A percentile compares a stretch with the other conserved stretches of the same genome.
Evolutionary conservation across 1,140 invertebrate species (phyloP).

Genomic region (Hyles vespertilio): DNA sequence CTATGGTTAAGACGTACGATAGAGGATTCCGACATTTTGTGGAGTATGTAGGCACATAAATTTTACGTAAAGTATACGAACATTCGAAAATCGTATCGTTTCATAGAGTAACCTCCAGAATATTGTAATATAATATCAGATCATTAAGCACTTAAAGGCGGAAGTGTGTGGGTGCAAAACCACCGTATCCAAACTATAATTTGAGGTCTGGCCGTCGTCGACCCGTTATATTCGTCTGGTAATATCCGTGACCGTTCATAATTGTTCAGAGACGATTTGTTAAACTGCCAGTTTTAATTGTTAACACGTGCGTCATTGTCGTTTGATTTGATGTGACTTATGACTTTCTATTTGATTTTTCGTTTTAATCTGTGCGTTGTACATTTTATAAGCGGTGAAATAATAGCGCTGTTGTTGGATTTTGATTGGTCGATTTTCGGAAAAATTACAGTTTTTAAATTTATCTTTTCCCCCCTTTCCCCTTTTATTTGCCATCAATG

Average conservation of each 20-base stretch:
- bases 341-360: slow-evolving; percentile 49
- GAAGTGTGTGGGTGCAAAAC: slow-evolving; percentile 73
- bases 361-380: slow-evolving; percentile 6
- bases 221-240: slow-evolving; percentile 54
- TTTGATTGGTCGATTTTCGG: too few relatives aligned
- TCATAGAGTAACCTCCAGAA: slow-evolving; percentile 35
- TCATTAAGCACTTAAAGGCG: slow-evolving; percentile 67
- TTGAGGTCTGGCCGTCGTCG: slow-evolving; percentile 57
- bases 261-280: slow-evolving; percentile 62
- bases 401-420: too few relatives aligned
- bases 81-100: too few relatives aligned
- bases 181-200: slow-evolving; percentile 73
- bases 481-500: too few relatives aligned
- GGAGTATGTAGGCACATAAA: too few relatives aligned
- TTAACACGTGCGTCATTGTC: slow-evolving; percentile 60
- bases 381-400: too few relatives aligned
- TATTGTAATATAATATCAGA: slow-evolving; percentile 71
- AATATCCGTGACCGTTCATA: slow-evolving; percentile 61
- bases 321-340: slow-evolving; percentile 27
- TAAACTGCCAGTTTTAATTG: slow-evolving; percentile 60
- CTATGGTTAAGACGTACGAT: too few relatives aligned
- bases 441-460: too few relatives aligned
- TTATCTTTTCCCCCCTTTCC: too few relatives aligned
- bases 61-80: too few relatives aligned
- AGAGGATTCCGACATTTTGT: too few relatives aligned